phyloP scores from a whole-genome alignment of 1,140 invertebrate species.

The Caerostris darwini region DNA sequence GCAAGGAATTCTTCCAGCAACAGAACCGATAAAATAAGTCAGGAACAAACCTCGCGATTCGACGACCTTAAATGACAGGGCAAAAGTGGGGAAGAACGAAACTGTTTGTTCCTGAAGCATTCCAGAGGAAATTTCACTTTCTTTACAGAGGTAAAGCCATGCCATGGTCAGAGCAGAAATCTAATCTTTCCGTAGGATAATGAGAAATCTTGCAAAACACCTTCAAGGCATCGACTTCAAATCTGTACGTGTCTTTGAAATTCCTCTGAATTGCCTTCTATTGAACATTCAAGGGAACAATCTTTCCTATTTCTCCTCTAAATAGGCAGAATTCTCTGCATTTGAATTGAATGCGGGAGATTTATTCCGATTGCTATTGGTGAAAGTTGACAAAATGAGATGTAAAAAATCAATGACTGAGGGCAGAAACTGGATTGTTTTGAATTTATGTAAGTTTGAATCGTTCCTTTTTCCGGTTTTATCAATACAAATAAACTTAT shows the following conservation, averaged over 20 bases:
- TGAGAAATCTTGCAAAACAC: constrained; percentile 39
- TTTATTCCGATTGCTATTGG: constrained; percentile 34
- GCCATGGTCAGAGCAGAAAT: constrained; percentile 22
- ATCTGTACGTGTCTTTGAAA: background rate
- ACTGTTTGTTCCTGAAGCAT: background rate
- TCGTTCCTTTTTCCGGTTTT: too few species aligned
- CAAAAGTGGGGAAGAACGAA: background rate
- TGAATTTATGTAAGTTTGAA: background rate
- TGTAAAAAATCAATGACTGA: background rate
- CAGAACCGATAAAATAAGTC: background rate
- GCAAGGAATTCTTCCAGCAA: background rate
- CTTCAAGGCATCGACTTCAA: constrained; percentile 18
- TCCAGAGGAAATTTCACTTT: constrained; percentile 3
- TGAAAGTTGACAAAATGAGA: constrained; percentile 15
- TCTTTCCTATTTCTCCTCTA: background rate
- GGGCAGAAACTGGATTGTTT: background rate
- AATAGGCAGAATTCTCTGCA: background rate
- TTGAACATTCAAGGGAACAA: constrained; percentile 16
- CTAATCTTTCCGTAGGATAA: constrained; percentile 23
- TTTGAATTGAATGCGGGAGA: constrained; percentile 13
- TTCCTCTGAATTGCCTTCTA: background rate
- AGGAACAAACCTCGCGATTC: background rate
- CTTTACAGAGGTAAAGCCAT: background rate
- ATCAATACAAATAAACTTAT: too few species aligned
- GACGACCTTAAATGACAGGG: constrained; percentile 7